phyloP scores from a whole-genome alignment of 2,888 invertebrate genomes.

The Pollenia griseotomentosa region DNA sequence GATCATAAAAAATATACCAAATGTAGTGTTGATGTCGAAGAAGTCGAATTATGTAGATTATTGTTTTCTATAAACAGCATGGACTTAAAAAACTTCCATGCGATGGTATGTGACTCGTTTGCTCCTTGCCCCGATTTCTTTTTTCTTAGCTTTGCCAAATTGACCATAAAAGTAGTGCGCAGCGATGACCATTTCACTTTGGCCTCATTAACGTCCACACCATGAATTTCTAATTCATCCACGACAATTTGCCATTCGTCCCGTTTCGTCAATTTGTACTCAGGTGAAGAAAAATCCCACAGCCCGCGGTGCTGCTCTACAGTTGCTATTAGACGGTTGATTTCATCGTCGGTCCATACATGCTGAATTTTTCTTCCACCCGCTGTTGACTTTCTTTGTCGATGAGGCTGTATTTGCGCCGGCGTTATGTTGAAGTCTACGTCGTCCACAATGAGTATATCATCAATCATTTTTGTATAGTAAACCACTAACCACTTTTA shows the following conservation, averaged over 20 bases:
- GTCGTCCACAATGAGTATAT: background rate
- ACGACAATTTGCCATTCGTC: background rate
- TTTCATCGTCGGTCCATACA: background rate
- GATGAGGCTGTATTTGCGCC: background rate
- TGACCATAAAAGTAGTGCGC: slow-evolving; percentile 15
- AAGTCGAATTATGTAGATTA: too few species aligned
- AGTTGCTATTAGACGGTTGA: background rate
- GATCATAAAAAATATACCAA: too few species aligned
- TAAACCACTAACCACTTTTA: too few species aligned
- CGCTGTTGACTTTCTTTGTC: slow-evolving; percentile 2
- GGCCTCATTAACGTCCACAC: background rate
- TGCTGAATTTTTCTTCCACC: slow-evolving; percentile 2
- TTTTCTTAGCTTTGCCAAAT: background rate
- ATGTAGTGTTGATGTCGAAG: too few species aligned
- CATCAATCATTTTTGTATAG: too few species aligned
- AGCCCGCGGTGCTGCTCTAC: background rate
- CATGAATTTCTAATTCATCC: background rate
- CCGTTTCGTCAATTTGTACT: background rate
- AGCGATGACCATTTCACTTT: slow-evolving; percentile 27
- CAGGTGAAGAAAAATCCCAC: slow-evolving; percentile 1
- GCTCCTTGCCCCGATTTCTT: too few species aligned
- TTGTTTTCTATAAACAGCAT: too few species aligned
- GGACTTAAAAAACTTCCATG: background rate
- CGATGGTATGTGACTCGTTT: background rate
- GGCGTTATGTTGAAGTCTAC: background rate